These are phyloP conservation scores for Acanthisitta chloris DNA, from an alignment of 2,113 vertebrate genomes.

Conservation along the genomic window DNA sequence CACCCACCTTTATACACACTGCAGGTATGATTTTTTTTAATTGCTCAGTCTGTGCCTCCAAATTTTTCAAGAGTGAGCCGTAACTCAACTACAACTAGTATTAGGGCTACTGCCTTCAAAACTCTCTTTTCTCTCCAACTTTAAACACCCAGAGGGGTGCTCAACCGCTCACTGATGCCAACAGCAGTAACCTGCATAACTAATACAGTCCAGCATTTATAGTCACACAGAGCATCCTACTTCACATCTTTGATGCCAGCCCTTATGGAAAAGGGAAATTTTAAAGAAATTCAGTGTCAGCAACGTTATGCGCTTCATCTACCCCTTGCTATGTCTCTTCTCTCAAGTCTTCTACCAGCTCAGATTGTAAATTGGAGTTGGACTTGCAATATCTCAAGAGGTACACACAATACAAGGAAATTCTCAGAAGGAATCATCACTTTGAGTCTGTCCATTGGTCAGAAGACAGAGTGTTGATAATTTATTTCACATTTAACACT, in stretches of 20 bases:
- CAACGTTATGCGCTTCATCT: fast-evolving
- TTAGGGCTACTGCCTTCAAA: neutral
- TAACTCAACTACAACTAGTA: neutral
- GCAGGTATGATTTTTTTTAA: neutral
- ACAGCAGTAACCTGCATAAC: neutral
- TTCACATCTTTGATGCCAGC: neutral
- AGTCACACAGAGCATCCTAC: neutral
- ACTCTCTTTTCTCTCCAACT: neutral
- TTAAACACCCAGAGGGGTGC: neutral
- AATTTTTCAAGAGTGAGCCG: neutral
- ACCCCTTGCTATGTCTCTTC: neutral
- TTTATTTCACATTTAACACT: neutral
- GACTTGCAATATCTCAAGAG: neutral
- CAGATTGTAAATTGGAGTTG: neutral
- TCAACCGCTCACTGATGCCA: neutral
- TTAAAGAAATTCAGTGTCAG: neutral
- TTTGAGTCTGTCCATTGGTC: neutral
- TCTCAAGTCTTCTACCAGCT: neutral
- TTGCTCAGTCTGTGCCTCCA: neutral
- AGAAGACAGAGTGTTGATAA: neutral
- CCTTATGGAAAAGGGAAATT: neutral
- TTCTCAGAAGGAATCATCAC: neutral
- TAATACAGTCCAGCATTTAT: neutral
- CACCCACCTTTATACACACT: neutral
- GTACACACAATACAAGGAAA: neutral